phyloP scores from a whole-genome alignment of 2,113 vertebrate species.

The Arvicanthis niloticus region DNA sequence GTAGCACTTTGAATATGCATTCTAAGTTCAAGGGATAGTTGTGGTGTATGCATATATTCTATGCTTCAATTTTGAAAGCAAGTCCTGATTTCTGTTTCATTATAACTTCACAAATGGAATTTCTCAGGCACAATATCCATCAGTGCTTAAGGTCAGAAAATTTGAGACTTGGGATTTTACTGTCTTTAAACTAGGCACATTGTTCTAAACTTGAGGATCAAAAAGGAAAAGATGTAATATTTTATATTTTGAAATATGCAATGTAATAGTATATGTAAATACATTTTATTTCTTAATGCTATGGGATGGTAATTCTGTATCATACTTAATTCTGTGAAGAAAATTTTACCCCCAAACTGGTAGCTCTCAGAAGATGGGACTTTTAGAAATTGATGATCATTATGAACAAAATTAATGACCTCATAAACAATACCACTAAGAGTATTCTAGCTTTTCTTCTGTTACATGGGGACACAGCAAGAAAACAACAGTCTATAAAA shows the following conservation, averaged over 20 bases:
- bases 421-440: not conserved
- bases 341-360: not conserved
- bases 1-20: not conserved
- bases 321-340: not conserved
- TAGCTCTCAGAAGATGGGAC: not conserved
- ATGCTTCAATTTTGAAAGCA: not conserved
- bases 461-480: not conserved
- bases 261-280: not conserved
- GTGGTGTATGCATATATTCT: not conserved
- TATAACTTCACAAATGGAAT: not conserved
- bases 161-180: not conserved
- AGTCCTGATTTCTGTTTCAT: not conserved
- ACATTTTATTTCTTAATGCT: not conserved
- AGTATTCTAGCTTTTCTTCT: not conserved
- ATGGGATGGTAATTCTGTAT: not conserved
- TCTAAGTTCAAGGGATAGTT: not conserved
- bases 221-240: not conserved
- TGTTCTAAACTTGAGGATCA: not conserved
- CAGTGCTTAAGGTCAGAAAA: accelerated
- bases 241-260: not conserved
- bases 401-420: not conserved
- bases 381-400: not conserved
- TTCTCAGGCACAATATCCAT: not conserved
- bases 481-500: not conserved
- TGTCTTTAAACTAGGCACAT: not conserved